Percentiles rank a stretch among this genome's conserved stretches.
Conservation (phyloP, 2,888 invertebrate genomes). For the Cephus pygmeus region DNA sequence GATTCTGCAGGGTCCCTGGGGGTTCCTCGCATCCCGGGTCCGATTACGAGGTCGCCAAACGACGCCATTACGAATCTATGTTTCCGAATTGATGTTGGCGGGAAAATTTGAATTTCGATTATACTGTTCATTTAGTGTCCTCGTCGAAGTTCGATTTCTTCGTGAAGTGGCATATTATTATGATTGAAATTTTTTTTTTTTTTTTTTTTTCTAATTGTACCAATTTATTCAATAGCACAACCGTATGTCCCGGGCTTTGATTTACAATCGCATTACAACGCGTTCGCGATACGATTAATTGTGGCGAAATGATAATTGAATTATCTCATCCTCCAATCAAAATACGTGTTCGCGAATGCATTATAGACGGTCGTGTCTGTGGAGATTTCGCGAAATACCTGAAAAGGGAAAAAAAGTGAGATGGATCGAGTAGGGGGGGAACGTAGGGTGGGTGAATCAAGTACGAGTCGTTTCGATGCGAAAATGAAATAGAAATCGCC, state of each 20-base stretch:
- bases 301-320: background rate
- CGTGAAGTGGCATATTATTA: background rate
- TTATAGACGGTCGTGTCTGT: background rate
- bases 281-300: background rate
- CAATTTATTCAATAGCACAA: background rate
- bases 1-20: background rate
- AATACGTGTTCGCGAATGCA: background rate
- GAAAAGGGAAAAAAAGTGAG: background rate
- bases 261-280: background rate
- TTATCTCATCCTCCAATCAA: background rate
- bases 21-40: background rate
- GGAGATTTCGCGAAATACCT: background rate
- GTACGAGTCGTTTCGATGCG: constrained; percentile 52
- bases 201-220: background rate
- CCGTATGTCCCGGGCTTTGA: background rate
- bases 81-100: background rate
- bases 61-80: background rate
- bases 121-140: background rate
- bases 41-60: background rate
- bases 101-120: background rate
- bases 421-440: too few species aligned
- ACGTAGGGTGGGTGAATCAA: background rate
- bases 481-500: constrained; percentile 62
- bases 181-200: background rate
- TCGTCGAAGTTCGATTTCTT: background rate